Evolutionary conservation across 2,888 invertebrate genomes (phyloP), one percentile per base, ranked within the genome.

Genomic region (Apamea monoglypha): DNA sequence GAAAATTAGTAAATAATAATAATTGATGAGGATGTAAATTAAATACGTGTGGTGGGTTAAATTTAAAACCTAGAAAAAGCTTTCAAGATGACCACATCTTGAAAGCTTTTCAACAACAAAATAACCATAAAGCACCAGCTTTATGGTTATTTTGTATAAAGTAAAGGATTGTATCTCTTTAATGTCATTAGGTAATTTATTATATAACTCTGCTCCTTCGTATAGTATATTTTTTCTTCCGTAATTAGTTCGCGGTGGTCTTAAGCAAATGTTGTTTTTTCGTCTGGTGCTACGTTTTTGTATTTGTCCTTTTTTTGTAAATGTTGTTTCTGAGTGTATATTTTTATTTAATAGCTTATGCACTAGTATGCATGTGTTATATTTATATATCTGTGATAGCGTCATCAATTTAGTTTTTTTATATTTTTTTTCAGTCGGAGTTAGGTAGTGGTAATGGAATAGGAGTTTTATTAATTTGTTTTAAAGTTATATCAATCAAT

Each of bases 341-440:
- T 40, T 40, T 40, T 40, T 10, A 40, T 40, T 40, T 40, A 40
- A 32, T 12, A 64, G 36, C 6, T 14, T 50, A 18, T 29, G 21
- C 12, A 68, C 32, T 47, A 47, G 25, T 56, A 59, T 32, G 66
- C 64, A 59, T 14, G 56, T 73, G 32, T 73, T 66, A 47, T 67
- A 73, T 56, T 25, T 67, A 44, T 74, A 59, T 2, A 66, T 74
- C 1, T 74, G 77, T 14, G 47, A 59, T 10, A 67, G n/a, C 47
- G 66, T 74, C 67, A 67, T 67, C 18, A 78, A 56, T 76, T 63
- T 63, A 36, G 50, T 74, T 47, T 61, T 40, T 29, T 59, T 32
- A 18, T 67, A 74, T 2, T 12, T 18, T 18, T 59, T 74, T 61
- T 56, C 16, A n/a, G 59, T 67, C 0, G 59, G 56, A 18, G 53